Base-by-base conservation (phyloP, 2,113 vertebrate species). In the Amia ocellicauda region DNA sequence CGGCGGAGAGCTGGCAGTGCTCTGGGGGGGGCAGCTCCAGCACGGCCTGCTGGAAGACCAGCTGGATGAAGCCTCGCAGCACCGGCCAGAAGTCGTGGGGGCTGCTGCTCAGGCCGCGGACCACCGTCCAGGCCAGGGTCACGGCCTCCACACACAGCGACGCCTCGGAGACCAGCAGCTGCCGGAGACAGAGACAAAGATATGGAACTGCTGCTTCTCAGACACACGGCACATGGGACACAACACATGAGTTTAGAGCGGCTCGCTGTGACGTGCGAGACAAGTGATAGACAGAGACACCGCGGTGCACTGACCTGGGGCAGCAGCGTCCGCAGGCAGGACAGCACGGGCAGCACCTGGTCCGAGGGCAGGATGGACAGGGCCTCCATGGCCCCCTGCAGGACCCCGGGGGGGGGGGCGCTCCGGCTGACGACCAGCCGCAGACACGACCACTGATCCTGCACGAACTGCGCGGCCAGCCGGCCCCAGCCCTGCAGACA, bases 1-100 rank as follows among this genome's bases (percentile, higher is more conserved):
- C 84, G 74, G 64, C 60, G 31, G 82, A 85, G 0, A 89, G 78
- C 53, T 68, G 71, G 3, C 86, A 83, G 17, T 92, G 84, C 58
- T 74, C 75, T 66, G 63, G 58, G 13, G 90, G 79, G 20, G 88
- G 81, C 60, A 86, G 73, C 64, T 79, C 58, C 2, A 99, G 88
- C 56, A 95, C 76, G 24, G 82, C 66, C 8, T 60, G 66, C 68
- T 94, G 82, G 83, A 94, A 98, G 52, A 90, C 76, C 58, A 94
- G 83, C 8, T 80, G 82, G 74, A 95, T 77, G 57, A 96, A 97
- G 57, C 83, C 90, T 80, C 89, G 91, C 40, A 99, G 83, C 31
- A 89, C 89, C 3, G 90, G 83, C 96, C 96, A 99, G 85, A 99
- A 99, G 67, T 91, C 88, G 62, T 91, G 78, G 55, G 94, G 91